These are phyloP conservation scores for Seira musarum DNA, from an alignment of 2,888 invertebrate genomes.

Conservation along the genomic window DNA sequence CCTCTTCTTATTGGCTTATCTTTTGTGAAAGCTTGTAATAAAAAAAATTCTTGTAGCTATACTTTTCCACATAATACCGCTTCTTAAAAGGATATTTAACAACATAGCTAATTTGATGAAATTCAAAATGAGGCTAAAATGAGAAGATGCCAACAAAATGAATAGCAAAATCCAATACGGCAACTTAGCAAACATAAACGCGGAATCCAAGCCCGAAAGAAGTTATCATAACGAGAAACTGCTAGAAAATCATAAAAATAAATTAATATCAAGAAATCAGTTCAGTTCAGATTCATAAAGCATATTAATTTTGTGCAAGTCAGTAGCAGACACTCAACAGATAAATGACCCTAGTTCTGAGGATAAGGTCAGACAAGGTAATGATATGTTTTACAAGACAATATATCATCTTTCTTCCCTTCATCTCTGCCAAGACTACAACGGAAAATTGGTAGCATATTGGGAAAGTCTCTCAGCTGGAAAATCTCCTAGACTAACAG, in stretches of 20 bases:
- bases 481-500: constrained; percentile 40
- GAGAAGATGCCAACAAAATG: no score
- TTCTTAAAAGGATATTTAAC: no score
- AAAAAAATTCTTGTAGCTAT: no score
- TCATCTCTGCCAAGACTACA: no score
- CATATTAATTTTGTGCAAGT: constrained; percentile 64
- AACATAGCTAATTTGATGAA: no score
- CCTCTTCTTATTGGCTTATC: neutral
- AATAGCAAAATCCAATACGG: no score
- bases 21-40: neutral
- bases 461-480: constrained; percentile 46
- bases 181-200: no score
- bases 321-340: constrained; percentile 69
- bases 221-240: no score
- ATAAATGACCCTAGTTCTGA: constrained; percentile 66
- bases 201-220: no score
- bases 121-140: no score
- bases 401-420: constrained; percentile 65
- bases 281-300: neutral
- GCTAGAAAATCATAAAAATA: no score
- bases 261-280: neutral
- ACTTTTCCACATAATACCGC: no score
- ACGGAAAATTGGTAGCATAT: constrained; percentile 41
- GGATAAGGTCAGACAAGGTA: constrained; percentile 69
- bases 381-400: constrained; percentile 70